Conservation (phyloP, 2,888 invertebrate species). For the Ormia ochracea region DNA sequence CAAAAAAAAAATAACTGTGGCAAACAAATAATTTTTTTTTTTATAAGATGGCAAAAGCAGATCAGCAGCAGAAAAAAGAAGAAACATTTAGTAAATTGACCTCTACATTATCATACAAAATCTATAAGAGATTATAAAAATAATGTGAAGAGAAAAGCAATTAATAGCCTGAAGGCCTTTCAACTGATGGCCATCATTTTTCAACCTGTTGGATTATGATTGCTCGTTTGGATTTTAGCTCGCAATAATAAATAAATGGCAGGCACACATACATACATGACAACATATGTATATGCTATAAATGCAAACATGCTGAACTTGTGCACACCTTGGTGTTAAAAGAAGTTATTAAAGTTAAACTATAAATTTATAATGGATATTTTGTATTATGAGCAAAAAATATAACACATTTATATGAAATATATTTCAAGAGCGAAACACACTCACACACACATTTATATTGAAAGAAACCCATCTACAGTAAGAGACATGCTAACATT, state of each 20-base stretch:
- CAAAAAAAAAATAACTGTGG: too few species aligned
- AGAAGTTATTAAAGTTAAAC: not conserved
- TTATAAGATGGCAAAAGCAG: too few species aligned
- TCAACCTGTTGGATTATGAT: not conserved
- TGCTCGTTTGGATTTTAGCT: not conserved
- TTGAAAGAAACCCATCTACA: not conserved
- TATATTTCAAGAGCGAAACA: too few species aligned
- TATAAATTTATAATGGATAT: slow-evolving; percentile 20
- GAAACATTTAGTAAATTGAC: too few species aligned
- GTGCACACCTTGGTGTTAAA: not conserved
- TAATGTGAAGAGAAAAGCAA: too few species aligned
- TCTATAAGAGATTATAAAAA: too few species aligned
- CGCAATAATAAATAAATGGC: slow-evolving; percentile 10
- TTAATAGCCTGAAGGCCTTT: not conserved
- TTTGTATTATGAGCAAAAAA: not conserved
- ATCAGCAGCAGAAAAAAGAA: too few species aligned
- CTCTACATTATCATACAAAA: too few species aligned
- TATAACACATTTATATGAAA: not conserved
- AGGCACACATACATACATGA: slow-evolving; percentile 19
- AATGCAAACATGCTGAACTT: not conserved
- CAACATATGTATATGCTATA: not conserved
- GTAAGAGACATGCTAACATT: not conserved
- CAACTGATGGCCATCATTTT: not conserved
- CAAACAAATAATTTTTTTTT: too few species aligned
- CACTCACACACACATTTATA: not conserved